Percentiles rank a stretch among this genome's conserved stretches.
Conservation (phyloP, 64 coral and sea anemone genomes). For the Pocillopora damicornis region DNA sequence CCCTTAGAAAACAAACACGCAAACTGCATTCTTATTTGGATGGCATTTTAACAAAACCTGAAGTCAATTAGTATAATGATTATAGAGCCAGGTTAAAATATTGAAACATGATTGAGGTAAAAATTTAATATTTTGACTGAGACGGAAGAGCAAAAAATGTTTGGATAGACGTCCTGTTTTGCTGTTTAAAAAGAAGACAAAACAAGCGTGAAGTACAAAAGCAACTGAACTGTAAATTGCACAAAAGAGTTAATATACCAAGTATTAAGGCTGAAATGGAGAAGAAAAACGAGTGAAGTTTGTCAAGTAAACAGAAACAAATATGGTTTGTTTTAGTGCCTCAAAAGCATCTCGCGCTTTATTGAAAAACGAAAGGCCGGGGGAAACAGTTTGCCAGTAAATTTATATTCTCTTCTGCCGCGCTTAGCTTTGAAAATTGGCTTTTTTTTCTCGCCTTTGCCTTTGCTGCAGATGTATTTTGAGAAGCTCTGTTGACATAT, state of each 20-base stretch:
- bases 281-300: background rate
- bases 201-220: background rate
- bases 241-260: background rate
- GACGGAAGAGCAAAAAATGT: background rate
- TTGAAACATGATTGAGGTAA: background rate
- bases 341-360: too few species aligned
- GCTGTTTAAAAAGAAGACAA: background rate
- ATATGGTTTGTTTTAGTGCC: background rate
- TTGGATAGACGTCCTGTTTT: background rate
- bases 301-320: background rate
- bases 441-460: background rate
- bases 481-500: constrained; percentile 24
- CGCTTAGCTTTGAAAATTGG: constrained; percentile 9
- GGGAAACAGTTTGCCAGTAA: background rate
- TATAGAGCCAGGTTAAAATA: background rate
- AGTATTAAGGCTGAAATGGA: background rate
- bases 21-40: background rate
- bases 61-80: background rate
- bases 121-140: background rate
- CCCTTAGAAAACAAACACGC: background rate
- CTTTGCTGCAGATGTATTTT: constrained; percentile 25
- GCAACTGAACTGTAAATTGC: constrained; percentile 7
- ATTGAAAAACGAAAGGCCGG: background rate
- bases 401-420: background rate
- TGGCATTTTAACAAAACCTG: background rate